Conservation (phyloP, 2,797 vertebrate genomes). For the Amniataba percoides region DNA sequence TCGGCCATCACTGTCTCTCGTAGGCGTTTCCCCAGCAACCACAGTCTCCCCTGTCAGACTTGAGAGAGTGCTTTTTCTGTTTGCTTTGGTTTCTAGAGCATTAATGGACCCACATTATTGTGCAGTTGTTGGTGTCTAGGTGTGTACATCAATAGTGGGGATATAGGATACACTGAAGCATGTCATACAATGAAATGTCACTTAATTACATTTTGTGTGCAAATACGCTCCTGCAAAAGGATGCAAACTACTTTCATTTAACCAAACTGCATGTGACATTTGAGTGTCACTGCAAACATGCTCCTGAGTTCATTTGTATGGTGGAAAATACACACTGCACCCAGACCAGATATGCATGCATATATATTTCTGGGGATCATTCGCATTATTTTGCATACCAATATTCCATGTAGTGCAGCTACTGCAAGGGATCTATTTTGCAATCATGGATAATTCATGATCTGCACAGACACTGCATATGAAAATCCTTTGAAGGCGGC, state of each 20-base stretch:
- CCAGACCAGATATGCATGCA: constrained; percentile 38
- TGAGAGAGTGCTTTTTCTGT: constrained; percentile 33
- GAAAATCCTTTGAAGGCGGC: constrained; percentile 64
- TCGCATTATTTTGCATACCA: constrained; percentile 80
- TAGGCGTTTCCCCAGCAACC: constrained; percentile 74
- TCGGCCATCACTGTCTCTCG: constrained; percentile 70
- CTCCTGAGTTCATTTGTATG: constrained; percentile 31
- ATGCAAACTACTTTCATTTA: constrained; percentile 27
- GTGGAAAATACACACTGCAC: constrained; percentile 24
- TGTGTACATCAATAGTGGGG: constrained; percentile 26
- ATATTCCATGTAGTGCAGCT: constrained; percentile 56
- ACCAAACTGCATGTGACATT: constrained; percentile 23
- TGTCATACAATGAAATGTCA: background rate
- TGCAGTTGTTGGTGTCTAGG: constrained; percentile 8
- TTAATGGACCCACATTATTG: constrained; percentile 38
- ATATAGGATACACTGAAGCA: background rate
- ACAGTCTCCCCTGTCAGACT: constrained; percentile 60
- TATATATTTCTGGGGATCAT: constrained; percentile 67
- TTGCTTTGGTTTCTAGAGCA: constrained; percentile 57
- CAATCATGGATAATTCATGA: constrained; percentile 81
- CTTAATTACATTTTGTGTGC: constrained; percentile 1
- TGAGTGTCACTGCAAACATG: constrained; percentile 21
- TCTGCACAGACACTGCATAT: constrained; percentile 58
- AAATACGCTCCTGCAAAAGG: constrained; percentile 13
- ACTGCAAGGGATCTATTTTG: constrained; percentile 65